phyloP scores from a whole-genome alignment of 1,140 invertebrate species.

The Formica selysi region DNA sequence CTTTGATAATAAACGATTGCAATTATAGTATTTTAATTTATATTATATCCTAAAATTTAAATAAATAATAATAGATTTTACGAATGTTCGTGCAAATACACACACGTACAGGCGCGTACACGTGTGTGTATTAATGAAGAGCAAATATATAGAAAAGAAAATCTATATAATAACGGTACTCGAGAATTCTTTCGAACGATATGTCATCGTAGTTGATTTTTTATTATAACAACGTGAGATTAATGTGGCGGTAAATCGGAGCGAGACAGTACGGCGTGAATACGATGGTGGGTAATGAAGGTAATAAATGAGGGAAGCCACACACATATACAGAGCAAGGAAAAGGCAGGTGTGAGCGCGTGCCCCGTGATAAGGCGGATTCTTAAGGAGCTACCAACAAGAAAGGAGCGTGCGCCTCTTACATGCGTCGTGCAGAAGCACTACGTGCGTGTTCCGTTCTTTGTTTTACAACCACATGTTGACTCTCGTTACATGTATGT shows the following conservation, averaged over 20 bases:
- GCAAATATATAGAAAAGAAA: constrained; percentile 1
- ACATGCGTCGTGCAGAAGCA: not conserved
- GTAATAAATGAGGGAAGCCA: constrained; percentile 62
- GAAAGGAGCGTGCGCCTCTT: constrained; percentile 38
- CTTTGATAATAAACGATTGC: too few species aligned
- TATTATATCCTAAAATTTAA: too few species aligned
- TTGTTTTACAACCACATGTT: constrained; percentile 37
- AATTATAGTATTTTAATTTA: too few species aligned
- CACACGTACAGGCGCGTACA: too few species aligned
- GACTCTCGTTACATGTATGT: not conserved
- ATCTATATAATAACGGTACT: constrained; percentile 24
- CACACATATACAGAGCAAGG: constrained; percentile 14
- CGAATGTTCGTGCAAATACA: too few species aligned
- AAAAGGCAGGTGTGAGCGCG: constrained; percentile 64
- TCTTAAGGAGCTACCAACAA: constrained; percentile 53
- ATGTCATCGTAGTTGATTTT: constrained; percentile 15
- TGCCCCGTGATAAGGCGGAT: constrained; percentile 59
- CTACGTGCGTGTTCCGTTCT: not conserved
- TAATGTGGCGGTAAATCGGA: constrained; percentile 56
- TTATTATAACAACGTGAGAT: constrained; percentile 52
- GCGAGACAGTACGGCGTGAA: constrained; percentile 32
- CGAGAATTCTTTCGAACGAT: not conserved
- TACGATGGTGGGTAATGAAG: constrained; percentile 60
- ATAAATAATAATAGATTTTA: too few species aligned
- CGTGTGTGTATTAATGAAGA: not conserved